These are phyloP conservation scores for Salvelinus fontinalis DNA, from an alignment of 2,113 vertebrate species.

Conservation along the genomic window DNA sequence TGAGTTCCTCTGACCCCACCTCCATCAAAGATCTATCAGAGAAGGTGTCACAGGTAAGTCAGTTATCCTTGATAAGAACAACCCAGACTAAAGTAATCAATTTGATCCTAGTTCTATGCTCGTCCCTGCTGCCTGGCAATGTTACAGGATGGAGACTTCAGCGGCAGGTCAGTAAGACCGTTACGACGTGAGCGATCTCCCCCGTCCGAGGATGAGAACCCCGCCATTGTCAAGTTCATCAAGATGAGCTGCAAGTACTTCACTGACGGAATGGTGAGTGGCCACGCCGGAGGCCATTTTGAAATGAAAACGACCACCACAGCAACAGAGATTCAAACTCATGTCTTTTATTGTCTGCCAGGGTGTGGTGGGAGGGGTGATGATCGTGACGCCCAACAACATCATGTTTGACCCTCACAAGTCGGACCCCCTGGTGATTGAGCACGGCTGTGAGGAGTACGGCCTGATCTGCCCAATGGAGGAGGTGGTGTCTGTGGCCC, in stretches of 20 bases:
- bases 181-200: constrained; percentile 86
- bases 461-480: constrained; percentile 97
- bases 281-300: background rate
- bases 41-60: constrained; percentile 77
- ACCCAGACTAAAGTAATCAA: background rate
- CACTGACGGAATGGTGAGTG: constrained; percentile 93
- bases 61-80: background rate
- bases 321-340: background rate
- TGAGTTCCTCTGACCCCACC: constrained; percentile 41
- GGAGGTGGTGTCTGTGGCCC: constrained; percentile 92
- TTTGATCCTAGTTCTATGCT: background rate
- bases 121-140: background rate
- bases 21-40: constrained; percentile 76
- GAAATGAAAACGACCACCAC: background rate
- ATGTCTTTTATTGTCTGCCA: constrained; percentile 39
- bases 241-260: constrained; percentile 99
- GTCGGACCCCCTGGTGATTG: constrained; percentile 95
- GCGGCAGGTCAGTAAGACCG: constrained; percentile 77
- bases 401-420: constrained; percentile 99
- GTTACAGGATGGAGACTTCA: constrained; percentile 79
- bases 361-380: constrained; percentile 96
- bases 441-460: constrained; percentile 97
- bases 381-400: constrained; percentile 98
- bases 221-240: constrained; percentile 89
- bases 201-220: constrained; percentile 87